A percentile compares a stretch with the other conserved stretches of the same genome.
These are phyloP conservation scores for Bolborhynchus lineola DNA, from an alignment of 2,113 vertebrate species.

Conservation along the genomic window DNA sequence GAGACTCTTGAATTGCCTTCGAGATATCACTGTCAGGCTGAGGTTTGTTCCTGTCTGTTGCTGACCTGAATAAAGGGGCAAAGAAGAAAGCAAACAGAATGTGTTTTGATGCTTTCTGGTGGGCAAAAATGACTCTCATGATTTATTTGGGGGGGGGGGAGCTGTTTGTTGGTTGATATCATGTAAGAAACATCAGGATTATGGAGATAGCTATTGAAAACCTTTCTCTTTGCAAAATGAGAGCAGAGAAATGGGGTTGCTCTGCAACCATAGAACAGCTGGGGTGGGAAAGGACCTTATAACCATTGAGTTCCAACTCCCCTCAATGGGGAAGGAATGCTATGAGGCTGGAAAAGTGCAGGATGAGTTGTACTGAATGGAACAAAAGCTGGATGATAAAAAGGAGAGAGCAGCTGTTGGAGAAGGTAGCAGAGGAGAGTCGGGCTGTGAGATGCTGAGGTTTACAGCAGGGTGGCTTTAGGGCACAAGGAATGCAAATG, in stretches of 20 bases:
- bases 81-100: background rate
- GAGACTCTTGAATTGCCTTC: conserved; percentile 24
- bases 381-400: background rate
- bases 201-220: background rate
- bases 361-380: background rate
- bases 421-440: background rate
- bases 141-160: fast-evolving
- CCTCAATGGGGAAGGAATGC: background rate
- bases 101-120: background rate
- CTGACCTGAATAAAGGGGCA: background rate
- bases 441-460: background rate
- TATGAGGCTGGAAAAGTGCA: background rate
- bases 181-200: background rate
- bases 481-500: fast-evolving
- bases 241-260: background rate
- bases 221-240: background rate
- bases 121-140: background rate
- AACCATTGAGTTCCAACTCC: background rate
- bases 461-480: background rate
- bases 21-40: conserved; percentile 12
- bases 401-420: background rate
- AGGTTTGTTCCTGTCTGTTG: background rate
- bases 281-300: background rate
- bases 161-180: background rate
- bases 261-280: background rate